A percentile compares a stretch with the other conserved stretches of the same genome.
These are phyloP conservation scores for Apodemus sylvaticus DNA, from an alignment of 2,113 vertebrate genomes.

Conservation along the genomic window DNA sequence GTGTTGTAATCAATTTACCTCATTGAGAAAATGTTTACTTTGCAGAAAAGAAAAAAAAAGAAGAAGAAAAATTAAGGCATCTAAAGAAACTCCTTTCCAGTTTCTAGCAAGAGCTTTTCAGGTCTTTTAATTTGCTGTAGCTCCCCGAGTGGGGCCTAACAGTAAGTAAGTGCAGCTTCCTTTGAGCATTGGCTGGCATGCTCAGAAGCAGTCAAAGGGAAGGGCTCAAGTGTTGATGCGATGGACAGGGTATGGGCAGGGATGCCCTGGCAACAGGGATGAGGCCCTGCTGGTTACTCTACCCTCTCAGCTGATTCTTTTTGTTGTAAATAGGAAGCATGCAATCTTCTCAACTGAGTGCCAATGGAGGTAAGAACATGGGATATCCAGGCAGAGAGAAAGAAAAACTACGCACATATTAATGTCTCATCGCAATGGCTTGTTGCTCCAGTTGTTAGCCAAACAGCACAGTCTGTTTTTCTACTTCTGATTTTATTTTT, in stretches of 20 bases:
- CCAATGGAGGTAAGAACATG: background rate
- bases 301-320: background rate
- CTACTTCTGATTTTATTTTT: background rate
- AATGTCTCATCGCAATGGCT: background rate
- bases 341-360: background rate
- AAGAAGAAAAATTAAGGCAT: conserved; percentile 81
- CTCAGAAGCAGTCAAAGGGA: background rate
- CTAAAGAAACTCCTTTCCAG: conserved; percentile 75
- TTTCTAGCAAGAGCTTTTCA: conserved; percentile 72
- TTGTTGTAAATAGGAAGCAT: background rate
- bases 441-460: accelerated
- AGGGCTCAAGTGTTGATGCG: background rate
- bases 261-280: background rate
- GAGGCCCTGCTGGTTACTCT: background rate
- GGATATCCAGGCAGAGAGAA: background rate
- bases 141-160: background rate
- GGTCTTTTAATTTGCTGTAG: conserved; percentile 70
- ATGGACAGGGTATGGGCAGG: background rate
- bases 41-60: conserved; percentile 81
- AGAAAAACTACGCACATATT: background rate
- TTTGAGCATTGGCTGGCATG: background rate
- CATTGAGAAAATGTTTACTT: conserved; percentile 86
- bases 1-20: conserved; percentile 85
- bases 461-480: background rate
- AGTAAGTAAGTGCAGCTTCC: background rate